Evolutionary conservation across 1,140 invertebrate genomes (phyloP), one percentile per base, ranked within the genome.

Genomic region (Ylistrum balloti): DNA sequence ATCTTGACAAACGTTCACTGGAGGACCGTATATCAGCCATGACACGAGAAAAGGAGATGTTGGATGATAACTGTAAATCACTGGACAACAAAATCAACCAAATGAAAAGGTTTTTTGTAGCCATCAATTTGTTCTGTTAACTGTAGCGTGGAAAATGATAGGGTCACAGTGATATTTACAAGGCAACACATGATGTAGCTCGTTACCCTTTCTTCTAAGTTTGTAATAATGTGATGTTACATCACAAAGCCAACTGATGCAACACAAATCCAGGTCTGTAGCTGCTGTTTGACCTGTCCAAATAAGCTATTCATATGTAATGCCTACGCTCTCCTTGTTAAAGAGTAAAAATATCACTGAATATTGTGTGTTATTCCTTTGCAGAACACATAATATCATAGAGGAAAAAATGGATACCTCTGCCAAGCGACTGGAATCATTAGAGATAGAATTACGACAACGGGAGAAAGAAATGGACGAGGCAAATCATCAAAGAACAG

Each of bases 51-150:
- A 93, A 93, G 86, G 94, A 95, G 28, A 91, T 95, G 86, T 87
- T 95, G 56, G 93, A 94, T 38, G 94, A 95, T 33, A 91, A 88
- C 85, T 94, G 93, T 86, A 95, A 94, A 87, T 93, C 89, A 33
- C 85, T 95, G 33, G 95, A 95, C 87, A 94, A 94, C 87, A 95
- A 95, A 92, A 90, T 95, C 5, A 94, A 94, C 86, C 92, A 92
- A 33, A 94, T 95, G 94, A 95, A 94, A 90, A 93, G 94, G 95
- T 95, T 22, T 85, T 33, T 90, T 22, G 22, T 86, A 20, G 11
- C 20, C 45, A 48, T 17, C 11, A 22, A 20, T 48, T 48, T 48
- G 45, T 22, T 48, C 11, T n/a, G n/a, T n/a, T 48, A 22, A 20
- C 20, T 48, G 45, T 17, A 48, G n/a, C n/a, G n/a, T n/a, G n/a